Percentiles rank a stretch among this genome's conserved stretches.
These are phyloP conservation scores for Vombatus ursinus DNA, from an alignment of 2,113 vertebrate genomes.

Conservation along the genomic window DNA sequence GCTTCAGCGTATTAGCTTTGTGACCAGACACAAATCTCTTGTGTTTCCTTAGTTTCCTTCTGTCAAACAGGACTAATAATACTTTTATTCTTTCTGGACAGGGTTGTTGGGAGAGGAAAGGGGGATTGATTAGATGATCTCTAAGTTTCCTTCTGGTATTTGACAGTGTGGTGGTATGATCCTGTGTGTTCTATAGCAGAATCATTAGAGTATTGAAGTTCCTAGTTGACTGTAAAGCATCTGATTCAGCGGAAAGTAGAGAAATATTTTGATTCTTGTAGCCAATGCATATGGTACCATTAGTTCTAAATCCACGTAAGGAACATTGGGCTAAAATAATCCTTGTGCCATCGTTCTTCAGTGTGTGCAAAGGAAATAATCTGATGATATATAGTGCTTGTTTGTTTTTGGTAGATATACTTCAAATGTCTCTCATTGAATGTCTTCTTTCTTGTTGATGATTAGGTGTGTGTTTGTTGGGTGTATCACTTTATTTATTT, in stretches of 20 bases:
- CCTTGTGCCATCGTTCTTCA: neutral
- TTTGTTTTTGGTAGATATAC: neutral
- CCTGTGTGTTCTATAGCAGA: conserved; percentile 3
- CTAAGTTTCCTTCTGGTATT: neutral
- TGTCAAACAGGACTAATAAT: neutral
- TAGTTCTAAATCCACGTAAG: neutral
- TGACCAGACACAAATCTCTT: neutral
- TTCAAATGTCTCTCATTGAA: neutral
- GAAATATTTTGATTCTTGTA: neutral
- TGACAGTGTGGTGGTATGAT: no score
- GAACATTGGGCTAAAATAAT: neutral
- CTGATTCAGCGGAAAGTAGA: conserved; percentile 14
- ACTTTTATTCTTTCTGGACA: neutral
- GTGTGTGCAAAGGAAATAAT: neutral
- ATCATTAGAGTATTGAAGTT: conserved; percentile 20
- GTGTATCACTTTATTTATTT: neutral
- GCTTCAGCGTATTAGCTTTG: neutral
- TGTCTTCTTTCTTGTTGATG: neutral
- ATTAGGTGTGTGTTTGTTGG: neutral
- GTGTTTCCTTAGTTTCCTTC: neutral
- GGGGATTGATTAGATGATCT: neutral
- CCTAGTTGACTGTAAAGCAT: neutral
- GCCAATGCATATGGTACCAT: neutral
- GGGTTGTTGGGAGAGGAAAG: neutral
- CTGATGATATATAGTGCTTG: no score